Evolutionary conservation across 2,113 vertebrate genomes (phyloP), one percentile per base, ranked within the genome.

Genomic region (Calyptommatus sinebrachiatus): DNA sequence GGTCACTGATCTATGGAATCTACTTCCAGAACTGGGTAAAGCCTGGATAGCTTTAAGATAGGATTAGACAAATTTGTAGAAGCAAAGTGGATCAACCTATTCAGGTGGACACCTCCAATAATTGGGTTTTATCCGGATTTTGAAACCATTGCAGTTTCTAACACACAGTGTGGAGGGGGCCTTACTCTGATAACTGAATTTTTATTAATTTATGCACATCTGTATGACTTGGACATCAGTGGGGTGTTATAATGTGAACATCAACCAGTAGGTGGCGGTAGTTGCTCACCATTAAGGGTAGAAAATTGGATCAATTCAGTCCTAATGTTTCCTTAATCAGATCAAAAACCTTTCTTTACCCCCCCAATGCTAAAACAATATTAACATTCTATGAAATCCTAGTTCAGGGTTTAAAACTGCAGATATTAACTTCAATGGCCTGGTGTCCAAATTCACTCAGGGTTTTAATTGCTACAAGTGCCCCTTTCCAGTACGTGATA

Each of bases 261-360:
- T 35, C n/a, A 28, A 21, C 24, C 79, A 48, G 41, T 81, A 75
- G 79, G n/a, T 81, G 79, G 79, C 8, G 18, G 21, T 31, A 16
- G 26, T 35, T 69, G 53, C 45, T 67, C 35, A 48, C 28, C 24
- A 7, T 46, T 69, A 8, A 11, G 66, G 69, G n/a, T 63, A 16
- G 10, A 8, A 8, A 14, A 6, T 67, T 50, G 1, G 22, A 5
- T 21, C 45, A 26, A 20, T 50, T 26, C 21, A 31, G 20, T 2
- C 20, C 35, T 41, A 41, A 41, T 41, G 5, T 5, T 41, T 41
- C 35, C 35, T 41, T 41, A 41, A n/a, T n/a, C n/a, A 24, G 21
- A 46, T 28, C 63, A 28, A 28, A 76, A 45, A 65, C 62, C 2
- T 6, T 14, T 10, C 48, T 18, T 57, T 41, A 18, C 12, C 29